Conservation (phyloP, 2,797 vertebrate genomes). For the Gephyroberyx darwinii region DNA sequence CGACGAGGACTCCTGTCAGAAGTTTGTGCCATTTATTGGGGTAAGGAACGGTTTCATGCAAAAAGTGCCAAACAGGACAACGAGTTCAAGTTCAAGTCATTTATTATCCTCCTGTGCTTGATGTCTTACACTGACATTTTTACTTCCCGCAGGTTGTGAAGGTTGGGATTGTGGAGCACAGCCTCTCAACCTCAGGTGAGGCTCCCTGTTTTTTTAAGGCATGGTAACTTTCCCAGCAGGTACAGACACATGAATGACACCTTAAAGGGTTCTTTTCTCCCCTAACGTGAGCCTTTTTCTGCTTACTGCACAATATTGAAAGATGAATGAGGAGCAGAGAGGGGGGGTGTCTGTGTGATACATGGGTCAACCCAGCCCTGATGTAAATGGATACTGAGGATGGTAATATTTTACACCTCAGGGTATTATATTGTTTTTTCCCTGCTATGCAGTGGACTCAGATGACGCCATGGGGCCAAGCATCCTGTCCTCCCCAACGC, state of each 20-base stretch:
- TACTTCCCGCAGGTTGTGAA: constrained; percentile 81
- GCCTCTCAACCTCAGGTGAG: constrained; percentile 84
- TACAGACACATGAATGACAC: not conserved
- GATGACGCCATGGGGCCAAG: constrained; percentile 87
- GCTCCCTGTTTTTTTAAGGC: not conserved
- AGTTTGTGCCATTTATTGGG: constrained; percentile 93
- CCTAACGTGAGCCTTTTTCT: not conserved
- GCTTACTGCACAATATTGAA: not conserved
- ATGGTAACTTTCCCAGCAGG: not conserved
- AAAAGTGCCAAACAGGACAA: accelerated
- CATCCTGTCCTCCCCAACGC: constrained; percentile 80
- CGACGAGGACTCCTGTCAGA: constrained; percentile 93
- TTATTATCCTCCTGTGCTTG: not conserved
- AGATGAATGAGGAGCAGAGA: not conserved
- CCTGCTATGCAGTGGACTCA: constrained; percentile 83
- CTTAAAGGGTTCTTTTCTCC: not conserved
- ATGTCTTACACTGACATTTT: constrained; percentile 2
- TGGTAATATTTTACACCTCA: not conserved
- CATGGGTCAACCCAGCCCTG: not conserved
- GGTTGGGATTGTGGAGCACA: constrained; percentile 88
- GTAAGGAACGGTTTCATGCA: constrained; percentile 71
- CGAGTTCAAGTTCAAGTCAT: too few species aligned
- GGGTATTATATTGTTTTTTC: too few species aligned
- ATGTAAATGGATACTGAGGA: not conserved
- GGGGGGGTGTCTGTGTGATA: not conserved